Evolutionary conservation across 2,113 vertebrate genomes (phyloP), one percentile per base, ranked within the genome.

Genomic region (Gasterosteus nipponicus): DNA sequence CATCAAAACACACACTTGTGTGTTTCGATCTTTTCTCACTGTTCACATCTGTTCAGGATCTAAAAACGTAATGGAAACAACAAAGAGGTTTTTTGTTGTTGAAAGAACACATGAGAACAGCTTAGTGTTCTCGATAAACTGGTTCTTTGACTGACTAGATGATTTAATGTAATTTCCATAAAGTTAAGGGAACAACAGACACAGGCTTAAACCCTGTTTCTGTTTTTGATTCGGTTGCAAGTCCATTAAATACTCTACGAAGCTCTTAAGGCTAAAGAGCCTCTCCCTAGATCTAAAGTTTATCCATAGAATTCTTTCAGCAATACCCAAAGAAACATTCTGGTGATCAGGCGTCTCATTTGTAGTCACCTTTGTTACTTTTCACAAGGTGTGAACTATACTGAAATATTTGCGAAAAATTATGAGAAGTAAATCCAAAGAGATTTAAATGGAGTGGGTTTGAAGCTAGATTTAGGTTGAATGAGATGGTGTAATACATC

Each of bases 31-130:
- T 62, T 35, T 41, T 69, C 44, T 35, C 35, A 16, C 29, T 41
- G 65, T 61, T 57, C 56, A 22, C 73, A 81, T 78, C 77, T 81
- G 74, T 54, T 72, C 26, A 4, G 29, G 14, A 83, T 75, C 16
- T 10, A 60, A 66, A 57, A 38, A 51, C 46, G 11, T 14, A 26
- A 53, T 42, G 71, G 65, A 66, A 67, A 68, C 58, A 77, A 73
- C 31, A 26, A 7, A 12, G 26, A 41, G 46, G 19, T 19, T 22
- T 54, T 33, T 70, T 5, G 22, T 42, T 57, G 31, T 16, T 12
- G 14, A 62, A 64, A 60, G 31, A 81, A 33, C 39, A 12, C 53
- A 12, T 9, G n/a, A 58, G 19, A 39, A 47, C 4, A 41, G 22
- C 44, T 53, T 15, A 69, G 26, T 39, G 51, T 22, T 56, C 39